These are phyloP conservation scores for Coilia nasus DNA, from an alignment of 2,797 vertebrate species.

Conservation along the genomic window DNA sequence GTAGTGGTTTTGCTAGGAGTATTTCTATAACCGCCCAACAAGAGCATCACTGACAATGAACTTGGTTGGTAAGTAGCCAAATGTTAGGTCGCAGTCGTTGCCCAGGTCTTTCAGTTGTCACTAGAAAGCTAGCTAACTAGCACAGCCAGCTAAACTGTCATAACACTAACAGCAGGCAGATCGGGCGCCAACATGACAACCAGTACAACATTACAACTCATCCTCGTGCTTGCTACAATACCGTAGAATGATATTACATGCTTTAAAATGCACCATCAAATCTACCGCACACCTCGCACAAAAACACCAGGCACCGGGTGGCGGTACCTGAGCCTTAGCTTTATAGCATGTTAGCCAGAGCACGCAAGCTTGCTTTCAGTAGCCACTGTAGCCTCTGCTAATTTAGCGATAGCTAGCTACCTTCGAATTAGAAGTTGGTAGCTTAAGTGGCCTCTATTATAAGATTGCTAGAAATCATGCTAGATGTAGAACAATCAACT, in stretches of 20 bases:
- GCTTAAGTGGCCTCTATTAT: constrained; percentile 18
- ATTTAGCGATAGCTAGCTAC: constrained; percentile 22
- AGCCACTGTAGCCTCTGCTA: constrained; percentile 6
- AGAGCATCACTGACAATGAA: neutral
- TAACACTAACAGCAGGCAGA: neutral
- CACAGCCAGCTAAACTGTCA: constrained; percentile 4
- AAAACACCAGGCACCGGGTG: neutral
- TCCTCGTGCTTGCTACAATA: neutral
- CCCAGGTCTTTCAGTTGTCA: neutral
- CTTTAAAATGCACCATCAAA: neutral
- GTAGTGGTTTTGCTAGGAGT: neutral
- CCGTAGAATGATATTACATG: neutral
- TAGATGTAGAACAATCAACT: neutral
- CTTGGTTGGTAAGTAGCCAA: neutral
- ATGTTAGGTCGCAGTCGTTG: neutral
- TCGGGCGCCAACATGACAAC: neutral
- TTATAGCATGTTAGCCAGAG: constrained; percentile 1
- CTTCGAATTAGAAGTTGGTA: constrained; percentile 24
- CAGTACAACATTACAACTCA: neutral
- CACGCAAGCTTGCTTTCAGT: neutral
- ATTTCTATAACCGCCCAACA: neutral
- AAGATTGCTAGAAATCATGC: neutral
- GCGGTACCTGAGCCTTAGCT: neutral
- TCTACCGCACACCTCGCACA: neutral
- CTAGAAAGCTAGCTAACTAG: constrained; percentile 3